Conservation (phyloP, 2,113 vertebrate species). For the Neodon shergylaensis region DNA sequence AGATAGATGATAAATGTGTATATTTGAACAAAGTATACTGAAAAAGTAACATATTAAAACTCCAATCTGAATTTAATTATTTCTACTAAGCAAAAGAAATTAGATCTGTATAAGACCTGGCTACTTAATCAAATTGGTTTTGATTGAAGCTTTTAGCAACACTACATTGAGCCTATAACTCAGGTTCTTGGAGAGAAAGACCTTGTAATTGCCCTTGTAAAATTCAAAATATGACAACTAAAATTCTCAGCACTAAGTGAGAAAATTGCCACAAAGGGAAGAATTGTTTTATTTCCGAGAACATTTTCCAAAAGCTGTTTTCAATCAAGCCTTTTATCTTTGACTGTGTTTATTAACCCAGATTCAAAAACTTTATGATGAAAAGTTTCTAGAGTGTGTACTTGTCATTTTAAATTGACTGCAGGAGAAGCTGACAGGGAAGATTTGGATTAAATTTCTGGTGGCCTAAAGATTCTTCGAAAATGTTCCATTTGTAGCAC, state of each 20-base stretch:
- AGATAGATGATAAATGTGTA: too few species aligned
- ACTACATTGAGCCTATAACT: too few species aligned
- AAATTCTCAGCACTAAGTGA: background rate
- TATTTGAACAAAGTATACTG: too few species aligned
- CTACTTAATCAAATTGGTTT: too few species aligned
- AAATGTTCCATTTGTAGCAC: background rate
- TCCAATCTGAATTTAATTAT: too few species aligned
- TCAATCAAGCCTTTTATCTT: background rate
- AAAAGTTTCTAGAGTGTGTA: background rate
- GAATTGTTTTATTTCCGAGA: background rate
- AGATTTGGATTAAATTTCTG: background rate
- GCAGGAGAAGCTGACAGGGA: background rate
- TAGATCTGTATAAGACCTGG: too few species aligned
- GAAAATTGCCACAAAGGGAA: background rate
- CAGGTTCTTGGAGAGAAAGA: too few species aligned
- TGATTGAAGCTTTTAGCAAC: too few species aligned
- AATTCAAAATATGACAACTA: background rate
- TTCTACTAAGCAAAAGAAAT: too few species aligned
- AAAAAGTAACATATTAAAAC: too few species aligned
- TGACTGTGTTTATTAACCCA: background rate
- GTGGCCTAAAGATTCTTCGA: background rate
- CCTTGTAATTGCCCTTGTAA: background rate
- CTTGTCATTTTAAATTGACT: background rate
- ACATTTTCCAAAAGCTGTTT: background rate
- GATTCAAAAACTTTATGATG: background rate